phyloP scores from a whole-genome alignment of 1,140 invertebrate species.

The Drosophila rhopaloa region DNA sequence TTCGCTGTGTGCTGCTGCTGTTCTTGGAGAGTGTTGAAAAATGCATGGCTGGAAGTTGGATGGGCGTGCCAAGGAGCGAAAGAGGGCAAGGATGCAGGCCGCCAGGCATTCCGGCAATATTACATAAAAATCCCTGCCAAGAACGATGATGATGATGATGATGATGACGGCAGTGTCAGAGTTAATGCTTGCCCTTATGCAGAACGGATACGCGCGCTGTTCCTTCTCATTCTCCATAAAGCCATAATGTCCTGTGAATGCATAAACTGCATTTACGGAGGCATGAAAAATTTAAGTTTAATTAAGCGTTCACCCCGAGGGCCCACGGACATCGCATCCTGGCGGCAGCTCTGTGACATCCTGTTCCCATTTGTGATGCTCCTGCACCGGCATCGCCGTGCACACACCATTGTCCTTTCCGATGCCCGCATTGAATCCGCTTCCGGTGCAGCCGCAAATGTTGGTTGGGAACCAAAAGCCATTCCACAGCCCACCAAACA shows the following conservation, averaged over 20 bases:
- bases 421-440: constrained; percentile 72
- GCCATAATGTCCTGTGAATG: constrained; percentile 47
- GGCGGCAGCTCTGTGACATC: constrained; percentile 55
- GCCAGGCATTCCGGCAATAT: constrained; percentile 24
- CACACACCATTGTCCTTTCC: constrained; percentile 59
- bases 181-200: constrained; percentile 45
- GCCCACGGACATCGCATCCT: constrained; percentile 56
- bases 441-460: constrained; percentile 51
- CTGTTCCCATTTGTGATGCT: constrained; percentile 57
- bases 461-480: constrained; percentile 33
- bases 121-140: constrained; percentile 51
- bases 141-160: constrained; percentile 34
- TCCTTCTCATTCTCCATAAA: constrained; percentile 11
- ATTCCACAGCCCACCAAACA: constrained; percentile 42
- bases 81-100: constrained; percentile 34
- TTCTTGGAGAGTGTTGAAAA: constrained; percentile 44
- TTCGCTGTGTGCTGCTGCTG: background rate
- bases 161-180: constrained; percentile 34
- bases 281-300: constrained; percentile 77
- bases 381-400: constrained; percentile 7
- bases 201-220: constrained; percentile 15
- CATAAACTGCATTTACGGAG: constrained; percentile 66
- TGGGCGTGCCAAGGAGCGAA: constrained; percentile 26
- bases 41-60: constrained; percentile 49
- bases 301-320: constrained; percentile 65